Percentiles rank a stretch among this genome's conserved stretches.
phyloP scores from a whole-genome alignment of 2,797 vertebrate genomes.

The Oreortyx pictus region DNA sequence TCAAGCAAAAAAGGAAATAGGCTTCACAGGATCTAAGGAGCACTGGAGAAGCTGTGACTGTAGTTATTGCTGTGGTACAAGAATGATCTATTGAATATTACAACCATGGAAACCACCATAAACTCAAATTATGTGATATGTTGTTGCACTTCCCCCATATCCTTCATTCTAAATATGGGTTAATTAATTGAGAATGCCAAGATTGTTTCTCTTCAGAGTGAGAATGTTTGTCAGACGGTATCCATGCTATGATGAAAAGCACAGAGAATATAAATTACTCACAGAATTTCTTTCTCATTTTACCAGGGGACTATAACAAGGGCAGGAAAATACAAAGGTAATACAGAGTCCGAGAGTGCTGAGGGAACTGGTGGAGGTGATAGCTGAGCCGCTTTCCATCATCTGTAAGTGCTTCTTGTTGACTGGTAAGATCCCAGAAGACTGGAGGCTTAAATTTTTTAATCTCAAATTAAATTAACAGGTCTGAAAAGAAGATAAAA shows the following conservation, averaged over 20 bases:
- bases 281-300: neutral
- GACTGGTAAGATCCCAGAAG: too few species aligned
- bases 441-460: neutral
- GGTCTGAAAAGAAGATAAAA: neutral
- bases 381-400: too few species aligned
- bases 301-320: neutral
- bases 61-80: neutral
- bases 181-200: neutral
- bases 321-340: neutral
- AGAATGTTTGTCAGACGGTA: too few species aligned
- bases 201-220: neutral
- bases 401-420: too few species aligned
- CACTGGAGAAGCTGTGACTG: neutral
- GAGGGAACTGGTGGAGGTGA: too few species aligned
- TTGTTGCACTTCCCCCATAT: neutral
- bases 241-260: neutral
- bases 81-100: neutral
- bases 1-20: neutral
- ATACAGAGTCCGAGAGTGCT: neutral
- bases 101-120: neutral
- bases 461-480: neutral
- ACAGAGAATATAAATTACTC: neutral
- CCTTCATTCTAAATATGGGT: neutral
- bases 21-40: neutral
- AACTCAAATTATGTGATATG: fast-evolving